Base-by-base conservation (phyloP, 2,888 invertebrate genomes). In the Monopis laevigella region DNA sequence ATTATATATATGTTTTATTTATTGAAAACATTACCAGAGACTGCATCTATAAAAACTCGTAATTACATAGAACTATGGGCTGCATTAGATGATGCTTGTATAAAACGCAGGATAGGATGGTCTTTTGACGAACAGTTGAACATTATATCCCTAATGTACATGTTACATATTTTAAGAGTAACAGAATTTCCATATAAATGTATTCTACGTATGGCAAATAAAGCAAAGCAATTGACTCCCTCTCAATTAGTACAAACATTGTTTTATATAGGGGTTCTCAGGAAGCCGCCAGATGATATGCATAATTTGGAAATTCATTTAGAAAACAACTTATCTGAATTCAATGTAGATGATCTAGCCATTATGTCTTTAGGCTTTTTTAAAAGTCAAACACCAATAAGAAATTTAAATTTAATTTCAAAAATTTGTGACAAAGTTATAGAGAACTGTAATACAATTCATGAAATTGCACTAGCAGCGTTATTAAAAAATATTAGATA, bases 361-460 rank as follows among this genome's bases (percentile, higher is more conserved):
- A 82, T 92, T 10, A 82, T 89, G 50, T 82, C 87, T 3, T 86
- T 90, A 84, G 90, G 88, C 0, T 91, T 89, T 60, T 93, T 93
- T 53, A 92, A 92, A 71, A 87, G 86, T 11, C 83, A 86, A 66
- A 87, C 86, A 1, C 83, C 77, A 11, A 77, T 92, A 38, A 80
- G 83, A 46, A 83, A 71, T 58, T 48, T 58, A 2, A 55, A 62
- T 0, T 52, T 89, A 29, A 40, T 86, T 1, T 51, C 66, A 2
- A 69, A 71, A 40, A 72, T 88, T 1, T 82, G 88, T 24, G 48
- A 67, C 2, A 80, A 72, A 53, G 58, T 86, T 1, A 73, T 74
- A n/a, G 56, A 70, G 6, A 70, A 85, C 46, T 53, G 82, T 12
- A 62, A 82, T 14, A 66, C 57, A 2, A 71, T 89, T 8, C 82